phyloP scores from a whole-genome alignment of 2,888 invertebrate genomes.

The Drosophila anomelani region DNA sequence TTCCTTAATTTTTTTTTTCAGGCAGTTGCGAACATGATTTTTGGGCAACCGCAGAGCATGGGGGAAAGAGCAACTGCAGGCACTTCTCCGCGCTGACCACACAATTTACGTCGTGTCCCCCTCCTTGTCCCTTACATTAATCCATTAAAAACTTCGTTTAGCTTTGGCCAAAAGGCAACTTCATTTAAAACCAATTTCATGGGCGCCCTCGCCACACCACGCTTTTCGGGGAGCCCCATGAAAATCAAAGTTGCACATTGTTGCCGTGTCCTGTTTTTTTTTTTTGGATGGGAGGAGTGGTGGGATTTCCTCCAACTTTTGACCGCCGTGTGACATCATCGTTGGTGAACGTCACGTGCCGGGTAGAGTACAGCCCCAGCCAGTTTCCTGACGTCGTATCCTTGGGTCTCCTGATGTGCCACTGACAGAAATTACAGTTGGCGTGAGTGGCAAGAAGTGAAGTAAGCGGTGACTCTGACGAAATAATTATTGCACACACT shows the following conservation, averaged over 20 bases:
- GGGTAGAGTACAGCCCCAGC: constrained; percentile 16
- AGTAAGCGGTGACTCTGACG: constrained; percentile 33
- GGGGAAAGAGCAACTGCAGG: constrained; percentile 5
- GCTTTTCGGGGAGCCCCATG: neutral
- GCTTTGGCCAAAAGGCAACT: constrained; percentile 52
- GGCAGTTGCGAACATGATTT: constrained; percentile 51
- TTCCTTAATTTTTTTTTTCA: neutral
- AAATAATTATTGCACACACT: constrained; percentile 63
- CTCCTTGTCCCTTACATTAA: constrained; percentile 43
- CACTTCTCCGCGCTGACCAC: constrained; percentile 40
- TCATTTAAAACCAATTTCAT: constrained; percentile 61
- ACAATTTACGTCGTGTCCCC: constrained; percentile 34
- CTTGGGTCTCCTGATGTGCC: constrained; percentile 43
- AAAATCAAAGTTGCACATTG: constrained; percentile 34
- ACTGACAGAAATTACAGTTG: constrained; percentile 71
- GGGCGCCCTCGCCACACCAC: constrained; percentile 1
- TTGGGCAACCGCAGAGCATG: constrained; percentile 49
- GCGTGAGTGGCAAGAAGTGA: constrained; percentile 30
- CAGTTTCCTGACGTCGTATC: constrained; percentile 10
- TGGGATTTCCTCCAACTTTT: constrained; percentile 4
- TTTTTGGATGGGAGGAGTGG: neutral
- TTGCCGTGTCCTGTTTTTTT: constrained; percentile 22
- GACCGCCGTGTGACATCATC: constrained; percentile 39
- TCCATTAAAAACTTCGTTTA: constrained; percentile 68
- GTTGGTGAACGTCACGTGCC: constrained; percentile 29